Percentiles rank a stretch among this genome's conserved stretches.
Conservation (phyloP, 2,113 vertebrate genomes). For the Orycteropus afer region DNA sequence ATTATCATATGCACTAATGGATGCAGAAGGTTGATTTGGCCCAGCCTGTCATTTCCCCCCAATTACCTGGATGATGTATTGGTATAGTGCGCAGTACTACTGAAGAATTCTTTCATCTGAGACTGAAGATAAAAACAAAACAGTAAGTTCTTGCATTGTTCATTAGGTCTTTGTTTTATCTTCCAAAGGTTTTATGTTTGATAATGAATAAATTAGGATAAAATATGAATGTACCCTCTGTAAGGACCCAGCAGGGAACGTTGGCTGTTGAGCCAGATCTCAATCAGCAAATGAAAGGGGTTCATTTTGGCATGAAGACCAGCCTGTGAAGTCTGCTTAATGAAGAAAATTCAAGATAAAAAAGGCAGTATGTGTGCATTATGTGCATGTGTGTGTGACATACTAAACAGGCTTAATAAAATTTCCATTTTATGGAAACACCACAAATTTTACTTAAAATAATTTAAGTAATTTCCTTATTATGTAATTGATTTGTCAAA, state of each 20-base stretch:
- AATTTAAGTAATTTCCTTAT: background rate
- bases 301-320: slow-evolving; percentile 60
- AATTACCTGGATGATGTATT: slow-evolving; percentile 74
- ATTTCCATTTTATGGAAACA: background rate
- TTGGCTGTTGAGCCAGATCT: slow-evolving; percentile 66
- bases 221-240: slow-evolving; percentile 77
- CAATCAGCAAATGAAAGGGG: slow-evolving; percentile 76
- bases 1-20: background rate
- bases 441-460: background rate
- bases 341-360: slow-evolving; percentile 58
- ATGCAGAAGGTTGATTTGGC: slow-evolving; percentile 48
- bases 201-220: slow-evolving; percentile 80
- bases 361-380: background rate
- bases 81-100: background rate
- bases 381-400: background rate
- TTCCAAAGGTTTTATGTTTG: slow-evolving; percentile 74
- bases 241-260: slow-evolving; percentile 71
- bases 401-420: background rate
- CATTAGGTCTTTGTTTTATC: slow-evolving; percentile 71
- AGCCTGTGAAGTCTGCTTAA: slow-evolving; percentile 67
- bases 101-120: slow-evolving; percentile 70
- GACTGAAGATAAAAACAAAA: slow-evolving; percentile 65
- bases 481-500: slow-evolving; percentile 3
- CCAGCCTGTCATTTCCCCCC: background rate
- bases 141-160: slow-evolving; percentile 56